Evolutionary conservation across 2,113 vertebrate genomes (phyloP).

Genomic region (Condylura cristata): DNA sequence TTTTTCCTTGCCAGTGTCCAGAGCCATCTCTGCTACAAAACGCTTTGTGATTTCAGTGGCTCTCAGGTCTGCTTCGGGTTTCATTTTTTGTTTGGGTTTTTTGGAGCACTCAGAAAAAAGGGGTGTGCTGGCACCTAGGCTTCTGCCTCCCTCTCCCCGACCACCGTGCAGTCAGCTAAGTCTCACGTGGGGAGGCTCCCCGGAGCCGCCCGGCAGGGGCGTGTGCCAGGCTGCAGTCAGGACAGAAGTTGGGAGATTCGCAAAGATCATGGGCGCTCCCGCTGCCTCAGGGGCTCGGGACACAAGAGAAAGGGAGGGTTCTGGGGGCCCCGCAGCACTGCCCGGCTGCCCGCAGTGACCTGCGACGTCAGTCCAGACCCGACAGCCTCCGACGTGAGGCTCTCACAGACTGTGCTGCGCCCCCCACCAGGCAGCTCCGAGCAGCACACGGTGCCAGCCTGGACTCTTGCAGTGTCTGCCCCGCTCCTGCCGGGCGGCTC

Average conservation of each 20-base stretch:
- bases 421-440: not conserved
- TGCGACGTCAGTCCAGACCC: not conserved
- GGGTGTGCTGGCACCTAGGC: not conserved
- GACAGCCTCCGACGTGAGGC: not conserved
- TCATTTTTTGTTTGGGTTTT: conserved; percentile 27
- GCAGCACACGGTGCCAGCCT: not conserved
- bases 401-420: not conserved
- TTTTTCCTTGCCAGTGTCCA: not conserved
- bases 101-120: not conserved
- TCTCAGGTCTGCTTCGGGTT: not conserved
- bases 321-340: not conserved
- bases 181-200: not conserved
- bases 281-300: not conserved
- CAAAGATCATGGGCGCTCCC: not conserved
- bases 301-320: not conserved
- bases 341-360: not conserved
- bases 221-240: not conserved
- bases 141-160: not conserved
- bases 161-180: not conserved
- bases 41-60: not conserved
- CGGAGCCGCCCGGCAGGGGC: not conserved
- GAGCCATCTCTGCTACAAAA: not conserved
- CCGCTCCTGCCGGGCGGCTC: not conserved
- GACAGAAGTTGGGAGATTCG: not conserved
- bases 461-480: not conserved